These are phyloP conservation scores for Bombyx mori DNA, from an alignment of 1,140 invertebrate species.

Conservation along the genomic window ASM3026992v2 NC_085108.1:1928501-1929000, in stretches of 20 bases:
- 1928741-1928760: neutral
- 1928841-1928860: too few species aligned
- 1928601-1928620: conserved; percentile 13
- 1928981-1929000: too few species aligned
- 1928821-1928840: too few species aligned
- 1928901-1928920: too few species aligned
- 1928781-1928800: neutral
- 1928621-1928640: conserved; percentile 8
- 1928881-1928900: too few species aligned
- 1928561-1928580: conserved; percentile 37
- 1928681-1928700: conserved; percentile 14
- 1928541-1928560: conserved; percentile 33
- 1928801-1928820: neutral
- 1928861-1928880: too few species aligned
- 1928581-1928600: conserved; percentile 12
- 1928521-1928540: conserved; percentile 19
- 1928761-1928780: neutral
- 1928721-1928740: neutral
- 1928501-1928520: too few species aligned
- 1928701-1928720: conserved; percentile 12
- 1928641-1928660: conserved; percentile 7
- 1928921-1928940: too few species aligned
- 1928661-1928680: conserved; percentile 8
- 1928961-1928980: too few species aligned
- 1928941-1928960: too few species aligned